Evolutionary conservation across 2,797 vertebrate genomes (phyloP).

Genomic region (Hemitrygon akajei): DNA sequence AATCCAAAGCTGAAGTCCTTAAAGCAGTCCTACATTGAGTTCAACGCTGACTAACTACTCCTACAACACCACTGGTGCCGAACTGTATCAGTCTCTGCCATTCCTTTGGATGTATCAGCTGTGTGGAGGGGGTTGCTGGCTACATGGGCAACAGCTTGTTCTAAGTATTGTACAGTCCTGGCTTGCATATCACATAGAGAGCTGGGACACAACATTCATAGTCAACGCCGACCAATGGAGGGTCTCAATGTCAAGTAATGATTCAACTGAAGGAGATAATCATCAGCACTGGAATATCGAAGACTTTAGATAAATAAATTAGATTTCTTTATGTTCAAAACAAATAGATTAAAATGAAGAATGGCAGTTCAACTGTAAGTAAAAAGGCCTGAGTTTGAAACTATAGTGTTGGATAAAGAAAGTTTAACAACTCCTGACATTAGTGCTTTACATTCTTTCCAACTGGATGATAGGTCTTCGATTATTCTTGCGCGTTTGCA

Average conservation of each 20-base stretch:
- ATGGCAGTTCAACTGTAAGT: not conserved
- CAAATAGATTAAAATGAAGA: not conserved
- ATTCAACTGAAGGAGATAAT: constrained; percentile 27
- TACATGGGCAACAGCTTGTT: no score
- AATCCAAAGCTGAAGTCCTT: no score
- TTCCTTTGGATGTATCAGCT: no score
- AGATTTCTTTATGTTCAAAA: not conserved
- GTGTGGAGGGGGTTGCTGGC: no score
- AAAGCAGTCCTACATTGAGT: no score
- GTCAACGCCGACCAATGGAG: no score
- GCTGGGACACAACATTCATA: no score
- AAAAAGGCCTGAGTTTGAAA: not conserved
- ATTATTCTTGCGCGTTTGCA: not conserved
- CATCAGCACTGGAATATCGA: not conserved
- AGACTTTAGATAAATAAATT: not conserved
- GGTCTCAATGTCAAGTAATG: constrained; percentile 14
- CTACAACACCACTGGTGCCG: no score
- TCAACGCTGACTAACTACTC: no score
- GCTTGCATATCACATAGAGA: no score
- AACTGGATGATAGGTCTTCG: not conserved
- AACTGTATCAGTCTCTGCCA: no score
- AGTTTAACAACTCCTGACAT: not conserved
- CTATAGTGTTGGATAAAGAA: not conserved
- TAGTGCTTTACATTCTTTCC: not conserved
- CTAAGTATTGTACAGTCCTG: no score